Evolutionary conservation across 2,888 invertebrate species (phyloP).

Genomic region (Drosophila rubida): DNA sequence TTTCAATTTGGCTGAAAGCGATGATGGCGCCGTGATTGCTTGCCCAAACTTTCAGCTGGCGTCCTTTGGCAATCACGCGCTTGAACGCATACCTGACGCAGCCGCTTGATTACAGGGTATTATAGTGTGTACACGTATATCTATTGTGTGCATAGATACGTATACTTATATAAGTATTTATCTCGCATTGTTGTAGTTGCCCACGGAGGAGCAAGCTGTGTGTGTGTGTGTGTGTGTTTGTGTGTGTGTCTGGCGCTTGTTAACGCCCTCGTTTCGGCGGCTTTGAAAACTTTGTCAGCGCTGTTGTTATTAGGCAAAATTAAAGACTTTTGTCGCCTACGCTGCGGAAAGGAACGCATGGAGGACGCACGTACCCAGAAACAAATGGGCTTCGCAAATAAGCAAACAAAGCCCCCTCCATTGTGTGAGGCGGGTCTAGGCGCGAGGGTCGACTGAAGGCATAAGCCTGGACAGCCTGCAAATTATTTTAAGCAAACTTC

Average conservation of each 20-base stretch:
- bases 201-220: conserved; percentile 65
- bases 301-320: conserved; percentile 75
- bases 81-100: conserved; percentile 15
- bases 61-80: conserved; percentile 15
- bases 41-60: not conserved
- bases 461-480: conserved; percentile 75
- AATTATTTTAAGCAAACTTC: conserved; percentile 78
- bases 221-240: conserved; percentile 70
- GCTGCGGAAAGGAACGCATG: conserved; percentile 30
- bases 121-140: conserved; percentile 2
- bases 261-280: conserved; percentile 77
- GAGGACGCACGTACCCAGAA: conserved; percentile 59
- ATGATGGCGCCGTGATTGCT: not conserved
- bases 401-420: conserved; percentile 64
- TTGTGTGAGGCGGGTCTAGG: conserved; percentile 6
- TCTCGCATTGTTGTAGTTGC: conserved; percentile 55
- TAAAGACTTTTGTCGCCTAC: conserved; percentile 76
- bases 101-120: conserved; percentile 44
- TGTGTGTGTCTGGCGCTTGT: conserved; percentile 72
- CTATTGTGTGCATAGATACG: not conserved
- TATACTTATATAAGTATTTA: conserved; percentile 41
- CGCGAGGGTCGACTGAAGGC: conserved; percentile 11
- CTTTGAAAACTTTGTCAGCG: conserved; percentile 70
- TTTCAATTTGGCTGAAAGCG: not conserved
- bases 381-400: conserved; percentile 79